phyloP scores from a whole-genome alignment of 2,888 invertebrate genomes.

The Dryococelus australis region DNA sequence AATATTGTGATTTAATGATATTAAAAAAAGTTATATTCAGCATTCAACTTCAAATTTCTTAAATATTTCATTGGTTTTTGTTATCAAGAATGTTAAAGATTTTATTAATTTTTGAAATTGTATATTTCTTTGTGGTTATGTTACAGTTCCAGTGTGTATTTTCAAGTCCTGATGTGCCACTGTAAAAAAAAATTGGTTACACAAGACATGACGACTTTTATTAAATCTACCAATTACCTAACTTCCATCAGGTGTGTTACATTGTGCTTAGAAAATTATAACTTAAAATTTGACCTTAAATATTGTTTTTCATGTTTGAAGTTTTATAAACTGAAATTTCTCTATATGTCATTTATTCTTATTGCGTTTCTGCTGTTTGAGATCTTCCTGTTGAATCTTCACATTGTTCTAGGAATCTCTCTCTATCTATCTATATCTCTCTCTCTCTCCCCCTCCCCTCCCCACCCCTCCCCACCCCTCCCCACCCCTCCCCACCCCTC shows the following conservation, averaged over 20 bases:
- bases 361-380: no score
- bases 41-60: neutral
- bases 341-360: no score
- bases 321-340: no score
- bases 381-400: no score
- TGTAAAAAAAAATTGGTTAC: neutral
- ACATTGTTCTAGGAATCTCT: no score
- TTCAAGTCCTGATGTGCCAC: conserved; percentile 18
- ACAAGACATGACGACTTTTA: neutral
- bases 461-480: neutral
- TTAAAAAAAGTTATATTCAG: neutral
- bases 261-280: no score
- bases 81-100: neutral
- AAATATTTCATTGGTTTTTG: neutral
- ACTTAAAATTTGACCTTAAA: no score
- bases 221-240: neutral
- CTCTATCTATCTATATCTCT: neutral
- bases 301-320: no score
- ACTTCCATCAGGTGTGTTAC: neutral
- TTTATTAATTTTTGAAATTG: conserved; percentile 24
- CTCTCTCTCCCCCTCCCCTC: neutral
- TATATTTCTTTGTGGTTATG: conserved; percentile 16
- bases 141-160: conserved; percentile 19
- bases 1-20: neutral
- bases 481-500: no score